phyloP scores from a whole-genome alignment of 2,113 vertebrate species.

The Cacatua alba region DNA sequence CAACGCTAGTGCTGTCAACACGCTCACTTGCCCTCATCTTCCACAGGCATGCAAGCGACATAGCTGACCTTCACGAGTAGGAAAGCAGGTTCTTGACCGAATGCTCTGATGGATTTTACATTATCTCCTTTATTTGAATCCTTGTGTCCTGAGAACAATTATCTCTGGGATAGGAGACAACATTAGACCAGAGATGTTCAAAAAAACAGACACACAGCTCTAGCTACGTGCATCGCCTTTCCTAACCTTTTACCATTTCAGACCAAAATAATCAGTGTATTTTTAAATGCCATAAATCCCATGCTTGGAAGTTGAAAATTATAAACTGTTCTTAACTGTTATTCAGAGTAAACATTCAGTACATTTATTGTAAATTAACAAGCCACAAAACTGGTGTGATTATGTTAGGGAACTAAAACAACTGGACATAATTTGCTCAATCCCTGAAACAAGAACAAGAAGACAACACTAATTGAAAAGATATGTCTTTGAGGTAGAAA shows the following conservation, averaged over 20 bases:
- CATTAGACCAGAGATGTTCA: not conserved
- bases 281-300: not conserved
- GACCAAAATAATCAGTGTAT: fast-evolving
- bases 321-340: not conserved
- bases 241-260: not conserved
- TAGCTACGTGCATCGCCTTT: not conserved
- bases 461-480: not conserved
- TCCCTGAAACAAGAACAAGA: not conserved
- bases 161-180: not conserved
- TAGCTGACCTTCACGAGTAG: fast-evolving
- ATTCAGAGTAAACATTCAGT: not conserved
- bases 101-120: not conserved
- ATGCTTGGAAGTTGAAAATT: not conserved
- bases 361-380: not conserved
- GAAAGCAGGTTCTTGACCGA: not conserved
- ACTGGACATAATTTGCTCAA: not conserved
- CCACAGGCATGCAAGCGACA: fast-evolving
- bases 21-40: fast-evolving
- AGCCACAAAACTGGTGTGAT: fast-evolving
- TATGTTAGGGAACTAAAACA: not conserved
- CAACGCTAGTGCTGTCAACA: too few relatives aligned
- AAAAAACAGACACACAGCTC: not conserved
- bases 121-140: not conserved
- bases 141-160: not conserved
- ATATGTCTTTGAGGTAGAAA: not conserved